Evolutionary conservation across 2,113 vertebrate genomes (phyloP), one percentile per base, ranked within the genome.

Genomic region (Colaptes auratus): DNA sequence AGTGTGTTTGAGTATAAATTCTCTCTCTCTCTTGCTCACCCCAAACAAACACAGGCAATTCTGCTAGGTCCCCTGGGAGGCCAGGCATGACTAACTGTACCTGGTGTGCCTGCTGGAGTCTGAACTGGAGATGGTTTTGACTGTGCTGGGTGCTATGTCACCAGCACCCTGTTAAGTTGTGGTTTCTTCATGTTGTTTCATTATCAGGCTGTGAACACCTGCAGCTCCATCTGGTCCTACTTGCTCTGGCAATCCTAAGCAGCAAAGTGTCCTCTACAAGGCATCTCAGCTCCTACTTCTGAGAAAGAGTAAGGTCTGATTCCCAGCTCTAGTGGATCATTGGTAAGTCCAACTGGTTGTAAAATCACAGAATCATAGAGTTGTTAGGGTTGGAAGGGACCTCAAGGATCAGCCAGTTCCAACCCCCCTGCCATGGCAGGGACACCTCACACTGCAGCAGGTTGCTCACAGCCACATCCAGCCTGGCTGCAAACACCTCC

Each of bases 11-110:
- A 46, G n/a, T 74, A 30, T 28, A 69, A 69, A 74, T n/a, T 50
- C 44, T 60, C 28, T 59, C 2, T 2, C 28, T 65, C 2, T 2
- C 0, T 0, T 50, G n/a, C 39, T 73, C n/a, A 42, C 21, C 28
- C 10, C 25, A 33, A 72, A 19, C 20, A 33, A 66, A 82, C 3
- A 13, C 7, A 55, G 36, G 42, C 39, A 39, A 39, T 39, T 12
- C 39, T 39, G 39, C 33, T 19, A 24, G 19, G 10, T 63, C 46
- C n/a, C 44, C 36, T 39, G 60, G 16, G 39, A 39, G 39, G 39
- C 39, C 39, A 39, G 12, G 39, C 39, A 39, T 39, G 39, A 39
- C 10, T 39, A 39, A 39, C 39, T 39, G 10, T 39, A 39, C 39
- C 39, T 39, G 12, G 7, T 70, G 21, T 12, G 31, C 21, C 42